Conservation (phyloP, 37 sponge, comb jelly and placozoan species). For the Aphrocallistes beatrix region DNA sequence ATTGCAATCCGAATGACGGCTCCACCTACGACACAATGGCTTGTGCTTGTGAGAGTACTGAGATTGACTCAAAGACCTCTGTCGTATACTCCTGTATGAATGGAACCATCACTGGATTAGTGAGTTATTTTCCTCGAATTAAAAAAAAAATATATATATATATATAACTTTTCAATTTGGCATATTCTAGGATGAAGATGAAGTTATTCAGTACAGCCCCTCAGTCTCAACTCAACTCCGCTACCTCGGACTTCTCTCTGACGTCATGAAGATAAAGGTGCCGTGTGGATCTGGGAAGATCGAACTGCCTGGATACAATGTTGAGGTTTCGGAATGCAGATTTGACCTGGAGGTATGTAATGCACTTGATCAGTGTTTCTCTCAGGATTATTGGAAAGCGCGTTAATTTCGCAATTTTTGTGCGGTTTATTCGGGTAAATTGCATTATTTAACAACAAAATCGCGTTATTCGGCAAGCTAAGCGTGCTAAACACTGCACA, state of each 20-base stretch:
- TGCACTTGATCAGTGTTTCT: no score
- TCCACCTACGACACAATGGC: background rate
- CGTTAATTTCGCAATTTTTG: no score
- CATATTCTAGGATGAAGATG: background rate
- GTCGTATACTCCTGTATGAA: background rate
- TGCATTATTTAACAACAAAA: no score
- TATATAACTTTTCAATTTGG: background rate
- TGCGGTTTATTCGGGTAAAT: no score
- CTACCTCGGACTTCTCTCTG: background rate
- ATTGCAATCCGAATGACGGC: conserved; percentile 16
- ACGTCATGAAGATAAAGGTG: background rate
- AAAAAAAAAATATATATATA: background rate
- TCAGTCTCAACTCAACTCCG: background rate
- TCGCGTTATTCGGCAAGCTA: no score
- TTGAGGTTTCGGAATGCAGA: conserved; percentile 17
- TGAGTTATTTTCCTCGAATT: background rate
- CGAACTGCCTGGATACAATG: background rate
- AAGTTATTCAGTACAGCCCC: background rate
- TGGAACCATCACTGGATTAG: background rate
- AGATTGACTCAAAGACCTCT: background rate
- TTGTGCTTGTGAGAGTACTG: background rate
- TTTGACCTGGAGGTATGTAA: background rate
- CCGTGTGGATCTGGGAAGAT: background rate
- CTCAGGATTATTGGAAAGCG: no score
- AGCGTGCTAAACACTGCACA: no score